Conservation (phyloP, 2,797 vertebrate genomes). For the Cryptoprocta ferox region DNA sequence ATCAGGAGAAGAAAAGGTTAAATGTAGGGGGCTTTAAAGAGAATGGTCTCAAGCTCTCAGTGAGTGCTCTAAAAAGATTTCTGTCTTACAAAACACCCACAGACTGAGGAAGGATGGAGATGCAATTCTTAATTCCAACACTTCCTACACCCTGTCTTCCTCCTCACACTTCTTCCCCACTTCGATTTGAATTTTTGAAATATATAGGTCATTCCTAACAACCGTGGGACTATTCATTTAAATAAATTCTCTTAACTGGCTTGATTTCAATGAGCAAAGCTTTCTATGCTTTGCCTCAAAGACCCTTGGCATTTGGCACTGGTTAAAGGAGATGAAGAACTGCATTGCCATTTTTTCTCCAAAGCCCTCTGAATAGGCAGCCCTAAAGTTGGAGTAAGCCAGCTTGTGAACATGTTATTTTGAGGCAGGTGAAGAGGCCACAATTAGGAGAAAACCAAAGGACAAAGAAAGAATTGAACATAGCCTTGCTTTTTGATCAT, state of each 20-base stretch:
- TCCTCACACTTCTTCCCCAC: not conserved
- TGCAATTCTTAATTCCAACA: not conserved
- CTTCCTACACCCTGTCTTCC: not conserved
- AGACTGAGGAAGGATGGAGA: not conserved
- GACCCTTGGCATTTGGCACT: not conserved
- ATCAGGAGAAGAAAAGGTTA: not conserved
- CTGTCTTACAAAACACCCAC: not conserved
- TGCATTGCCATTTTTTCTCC: not conserved
- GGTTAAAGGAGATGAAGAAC: not conserved
- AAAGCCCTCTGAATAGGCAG: not conserved
- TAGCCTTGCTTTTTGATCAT: slow-evolving; percentile 48
- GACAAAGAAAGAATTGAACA: not conserved
- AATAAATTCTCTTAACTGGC: not conserved
- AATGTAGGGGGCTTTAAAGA: not conserved
- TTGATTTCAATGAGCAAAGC: slow-evolving; percentile 5
- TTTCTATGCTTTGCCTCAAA: not conserved
- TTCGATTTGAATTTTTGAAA: slow-evolving; percentile 13
- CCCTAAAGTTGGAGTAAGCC: not conserved
- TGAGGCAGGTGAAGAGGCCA: not conserved
- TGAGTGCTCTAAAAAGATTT: not conserved
- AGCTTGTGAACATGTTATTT: not conserved
- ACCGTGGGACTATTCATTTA: not conserved
- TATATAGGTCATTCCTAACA: not conserved
- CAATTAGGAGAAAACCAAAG: slow-evolving; percentile 21
- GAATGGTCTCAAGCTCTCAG: not conserved